A percentile compares a stretch with the other conserved stretches of the same genome.
phyloP scores from a whole-genome alignment of 2,888 invertebrate species.

The Clitarchus hookeri region DNA sequence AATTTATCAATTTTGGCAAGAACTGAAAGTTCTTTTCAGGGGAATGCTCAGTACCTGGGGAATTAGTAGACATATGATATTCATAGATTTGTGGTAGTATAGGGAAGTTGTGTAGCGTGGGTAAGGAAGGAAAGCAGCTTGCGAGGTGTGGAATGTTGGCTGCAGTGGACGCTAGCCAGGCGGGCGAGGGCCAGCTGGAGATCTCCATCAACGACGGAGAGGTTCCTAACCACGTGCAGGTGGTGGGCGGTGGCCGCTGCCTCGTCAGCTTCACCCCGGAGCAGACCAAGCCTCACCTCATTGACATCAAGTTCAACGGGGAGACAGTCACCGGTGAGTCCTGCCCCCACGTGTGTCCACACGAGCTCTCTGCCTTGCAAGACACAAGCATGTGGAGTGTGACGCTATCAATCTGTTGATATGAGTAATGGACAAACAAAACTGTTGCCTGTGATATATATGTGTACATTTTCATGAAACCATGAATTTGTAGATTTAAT shows the following conservation, averaged over 20 bases:
- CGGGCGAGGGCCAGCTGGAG: conserved; percentile 98
- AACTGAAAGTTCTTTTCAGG: too few species aligned
- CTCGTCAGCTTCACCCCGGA: conserved; percentile 94
- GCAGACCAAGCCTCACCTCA: conserved; percentile 85
- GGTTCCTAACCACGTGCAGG: conserved; percentile 96
- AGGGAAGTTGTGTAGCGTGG: background rate
- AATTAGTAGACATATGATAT: too few species aligned
- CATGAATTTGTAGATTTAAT: too few species aligned
- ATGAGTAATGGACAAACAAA: background rate
- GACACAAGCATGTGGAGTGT: background rate
- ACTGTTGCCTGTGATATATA: background rate
- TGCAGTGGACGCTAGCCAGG: conserved; percentile 95
- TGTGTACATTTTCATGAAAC: too few species aligned
- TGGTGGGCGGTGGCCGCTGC: conserved; percentile 93
- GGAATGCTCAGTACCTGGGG: too few species aligned
- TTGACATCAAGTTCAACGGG: conserved; percentile 95
- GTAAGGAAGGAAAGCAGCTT: background rate
- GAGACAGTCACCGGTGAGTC: conserved; percentile 79
- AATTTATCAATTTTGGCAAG: too few species aligned
- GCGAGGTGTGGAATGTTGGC: background rate
- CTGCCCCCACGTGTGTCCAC: background rate
- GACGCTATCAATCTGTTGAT: background rate
- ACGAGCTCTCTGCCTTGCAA: too few species aligned
- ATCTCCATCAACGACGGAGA: conserved; percentile 99
- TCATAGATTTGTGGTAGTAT: too few species aligned